Evolutionary conservation across 2,888 invertebrate species (phyloP), one percentile per base, ranked within the genome.

Genomic region (Harpalus rubripes): DNA sequence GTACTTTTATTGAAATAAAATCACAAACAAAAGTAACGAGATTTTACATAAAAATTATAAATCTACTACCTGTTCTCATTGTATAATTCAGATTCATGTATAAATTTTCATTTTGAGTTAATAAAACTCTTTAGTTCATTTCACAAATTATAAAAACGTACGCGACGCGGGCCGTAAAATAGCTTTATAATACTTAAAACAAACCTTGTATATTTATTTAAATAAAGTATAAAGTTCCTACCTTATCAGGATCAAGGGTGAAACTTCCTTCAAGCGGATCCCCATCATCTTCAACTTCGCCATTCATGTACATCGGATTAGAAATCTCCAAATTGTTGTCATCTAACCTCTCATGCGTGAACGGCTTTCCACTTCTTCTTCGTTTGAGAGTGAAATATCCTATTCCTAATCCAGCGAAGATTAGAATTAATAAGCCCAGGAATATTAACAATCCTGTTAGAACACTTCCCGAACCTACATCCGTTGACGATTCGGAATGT

Each of bases 241-340:
- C 94, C 92, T 94, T 94, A 88, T 95, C 94, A 56, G 94, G 92
- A 87, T 93, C 93, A 86, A 93, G 89, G 52, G 92, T 91, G 87
- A 93, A 93, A 87, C 90, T 91, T 79, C 92, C 92, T 84, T 91
- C 91, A 41, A 91, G 87, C 1, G 92, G 92, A 86, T 94, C 94
- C 22, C 94, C 94, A 86, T 94, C 94, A 87, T 94, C 93, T 87
- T 96, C 96, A 86, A 93, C 93, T 88, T 95, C 95, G 85, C 95
- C 95, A 84, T 93, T 93, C 88, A 96, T 93, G 91, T 96, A 97
- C 95, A 97, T 96, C 39, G 97, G 97, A 93, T 97, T 97, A 89
- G 92, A 95, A 89, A 96, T 96, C 92, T 96, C 97, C 81, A 91
- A 91, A 89, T 97, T 96, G 91, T 96, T 96, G 91, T 97, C 96